A percentile compares a stretch with the other conserved stretches of the same genome.
Evolutionary conservation across 2,888 invertebrate species (phyloP).

Genomic region (Ligdia adustata): DNA sequence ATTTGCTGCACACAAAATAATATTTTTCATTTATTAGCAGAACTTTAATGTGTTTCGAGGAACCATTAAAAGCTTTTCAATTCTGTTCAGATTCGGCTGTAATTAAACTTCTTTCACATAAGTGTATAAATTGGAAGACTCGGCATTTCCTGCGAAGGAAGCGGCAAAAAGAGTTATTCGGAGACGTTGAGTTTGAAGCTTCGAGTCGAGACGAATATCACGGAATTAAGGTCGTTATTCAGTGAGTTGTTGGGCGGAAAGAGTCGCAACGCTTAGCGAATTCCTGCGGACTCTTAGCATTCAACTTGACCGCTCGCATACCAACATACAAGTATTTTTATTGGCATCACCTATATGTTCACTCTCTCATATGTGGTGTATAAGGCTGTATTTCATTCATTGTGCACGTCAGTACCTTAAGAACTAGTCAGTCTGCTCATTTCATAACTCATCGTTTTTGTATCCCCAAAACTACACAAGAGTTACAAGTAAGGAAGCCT

Average conservation of each 20-base stretch:
- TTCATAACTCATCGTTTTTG: slow-evolving; percentile 27
- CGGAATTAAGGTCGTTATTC: slow-evolving; percentile 57
- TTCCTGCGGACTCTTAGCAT: slow-evolving; percentile 55
- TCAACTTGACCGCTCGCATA: slow-evolving; percentile 57
- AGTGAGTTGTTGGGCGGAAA: slow-evolving; percentile 39
- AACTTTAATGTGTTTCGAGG: slow-evolving; percentile 26
- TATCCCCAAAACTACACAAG: slow-evolving; percentile 25
- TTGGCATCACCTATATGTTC: slow-evolving; percentile 36
- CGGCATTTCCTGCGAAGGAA: slow-evolving; percentile 68
- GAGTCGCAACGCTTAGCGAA: slow-evolving; percentile 58
- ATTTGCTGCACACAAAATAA: slow-evolving; percentile 25
- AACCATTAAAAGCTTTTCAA: slow-evolving; percentile 32
- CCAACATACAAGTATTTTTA: slow-evolving; percentile 60
- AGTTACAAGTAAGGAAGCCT: neutral
- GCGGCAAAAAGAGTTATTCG: slow-evolving; percentile 53
- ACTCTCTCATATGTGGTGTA: slow-evolving; percentile 7
- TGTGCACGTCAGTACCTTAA: slow-evolving; percentile 46
- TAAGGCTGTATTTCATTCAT: slow-evolving; percentile 52
- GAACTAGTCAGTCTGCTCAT: slow-evolving; percentile 43
- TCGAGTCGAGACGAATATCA: slow-evolving; percentile 33
- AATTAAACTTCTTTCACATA: slow-evolving; percentile 53
- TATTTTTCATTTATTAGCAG: slow-evolving; percentile 27
- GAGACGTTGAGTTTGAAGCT: slow-evolving; percentile 40
- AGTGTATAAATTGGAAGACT: slow-evolving; percentile 65
- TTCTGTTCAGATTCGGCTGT: slow-evolving; percentile 28